Base-by-base conservation (phyloP, 1,140 invertebrate species). In the Dendroctonus valens region DNA sequence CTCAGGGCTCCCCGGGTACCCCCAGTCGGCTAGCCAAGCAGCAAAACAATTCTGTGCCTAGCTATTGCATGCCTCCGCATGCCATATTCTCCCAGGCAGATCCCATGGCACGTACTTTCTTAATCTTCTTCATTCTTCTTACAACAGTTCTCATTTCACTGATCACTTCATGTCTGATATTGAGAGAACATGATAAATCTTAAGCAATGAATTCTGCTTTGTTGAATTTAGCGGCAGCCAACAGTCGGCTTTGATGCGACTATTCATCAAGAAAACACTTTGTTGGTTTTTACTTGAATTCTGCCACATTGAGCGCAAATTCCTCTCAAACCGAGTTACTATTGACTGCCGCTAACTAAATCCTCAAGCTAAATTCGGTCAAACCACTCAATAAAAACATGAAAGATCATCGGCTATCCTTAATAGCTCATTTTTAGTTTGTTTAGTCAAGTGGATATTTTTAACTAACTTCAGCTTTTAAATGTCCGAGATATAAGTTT, bases 51-150 rank as follows among this genome's bases (percentile, higher is more conserved):
- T 76, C 75, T 79, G 79, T 79, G 76, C 83, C 79, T 74, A 80
- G 80, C 74, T 83, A 82, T 78, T 83, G 82, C 79, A 83, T 83
- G 82, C 81, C 81, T 74, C 81, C 79, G 74, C 81, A 83, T 80
- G 81, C 81, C 65, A 81, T 81, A 71, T 83, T 81, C 78, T 81
- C 80, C 73, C 76, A 81, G 67, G 81, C 82, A 78, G 81, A 82
- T 75, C 82, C 80, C 75, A 83, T 79, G 82, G 82, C 82, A 83
- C 78, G 82, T 83, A 83, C 79, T 67, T 40, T 41, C 12, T 37
- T 61, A 11, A 26, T 59, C 46, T 57, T 59, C 55, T 51, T 67
- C 50, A 11, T 60, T 67, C 41, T 67, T 59, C 49, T 59, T 55
- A 39, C 11, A 40, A 55, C 26, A 26, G 8, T 9, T 14, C 15